Conservation (phyloP, 2,113 vertebrate genomes). For the Athene cunicularia region DNA sequence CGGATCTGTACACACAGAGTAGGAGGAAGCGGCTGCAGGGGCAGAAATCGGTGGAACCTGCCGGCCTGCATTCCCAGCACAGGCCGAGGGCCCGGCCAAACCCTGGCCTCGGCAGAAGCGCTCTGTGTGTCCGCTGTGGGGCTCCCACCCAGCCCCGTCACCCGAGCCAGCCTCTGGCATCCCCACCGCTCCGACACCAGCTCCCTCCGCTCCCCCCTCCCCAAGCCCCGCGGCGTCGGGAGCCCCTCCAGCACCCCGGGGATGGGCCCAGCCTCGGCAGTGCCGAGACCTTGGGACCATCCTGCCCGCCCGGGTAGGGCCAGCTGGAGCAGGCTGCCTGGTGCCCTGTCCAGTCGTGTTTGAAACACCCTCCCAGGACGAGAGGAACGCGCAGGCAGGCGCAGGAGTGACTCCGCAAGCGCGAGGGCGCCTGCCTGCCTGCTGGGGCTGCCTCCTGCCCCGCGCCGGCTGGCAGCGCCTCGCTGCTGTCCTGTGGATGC, state of each 20-base stretch:
- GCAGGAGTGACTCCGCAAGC: fast-evolving
- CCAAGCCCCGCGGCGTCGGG: no score
- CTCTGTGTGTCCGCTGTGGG: neutral
- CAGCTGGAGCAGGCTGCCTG: neutral
- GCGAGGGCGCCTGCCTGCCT: no score
- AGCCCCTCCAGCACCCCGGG: no score
- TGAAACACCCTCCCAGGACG: neutral
- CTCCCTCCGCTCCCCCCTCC: no score
- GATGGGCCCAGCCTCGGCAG: neutral
- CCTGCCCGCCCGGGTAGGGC: neutral
- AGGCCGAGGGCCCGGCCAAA: neutral
- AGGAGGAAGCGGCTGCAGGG: neutral
- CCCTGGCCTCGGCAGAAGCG: fast-evolving
- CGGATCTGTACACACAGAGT: neutral
- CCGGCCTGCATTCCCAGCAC: neutral
- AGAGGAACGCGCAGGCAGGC: fast-evolving
- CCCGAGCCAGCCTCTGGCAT: no score
- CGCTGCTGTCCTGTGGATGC: neutral
- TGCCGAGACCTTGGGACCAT: neutral
- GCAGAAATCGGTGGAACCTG: neutral
- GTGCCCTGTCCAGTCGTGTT: neutral
- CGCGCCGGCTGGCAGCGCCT: neutral
- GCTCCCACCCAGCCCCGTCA: no score
- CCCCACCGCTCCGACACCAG: no score
- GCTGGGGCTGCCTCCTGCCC: no score